phyloP scores from a whole-genome alignment of 2,797 vertebrate genomes.

The Tauraco hartlaubi region DNA sequence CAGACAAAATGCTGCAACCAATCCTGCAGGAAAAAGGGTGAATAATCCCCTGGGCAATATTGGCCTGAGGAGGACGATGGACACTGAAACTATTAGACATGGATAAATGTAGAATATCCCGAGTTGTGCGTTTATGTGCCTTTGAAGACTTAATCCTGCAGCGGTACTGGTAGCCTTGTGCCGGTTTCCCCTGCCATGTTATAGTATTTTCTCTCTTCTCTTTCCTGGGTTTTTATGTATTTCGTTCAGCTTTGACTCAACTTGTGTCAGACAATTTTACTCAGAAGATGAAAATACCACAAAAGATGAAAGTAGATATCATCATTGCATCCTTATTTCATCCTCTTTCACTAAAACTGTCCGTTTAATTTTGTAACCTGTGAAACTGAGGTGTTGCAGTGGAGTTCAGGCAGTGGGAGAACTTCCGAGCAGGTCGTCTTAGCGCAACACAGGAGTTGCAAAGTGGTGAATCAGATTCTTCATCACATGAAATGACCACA shows the following conservation, averaged over 20 bases:
- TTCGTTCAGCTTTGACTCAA: neutral
- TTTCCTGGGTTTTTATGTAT: neutral
- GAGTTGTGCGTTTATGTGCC: neutral
- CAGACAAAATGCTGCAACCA: neutral
- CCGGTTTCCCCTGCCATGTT: neutral
- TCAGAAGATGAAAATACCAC: neutral
- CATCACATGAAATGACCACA: rapidly evolving
- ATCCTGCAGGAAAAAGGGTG: neutral
- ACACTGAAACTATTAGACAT: neutral
- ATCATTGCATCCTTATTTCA: neutral
- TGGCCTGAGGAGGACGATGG: neutral
- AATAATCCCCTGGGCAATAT: neutral
- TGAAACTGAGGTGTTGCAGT: neutral
- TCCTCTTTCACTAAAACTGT: neutral
- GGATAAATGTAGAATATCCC: neutral
- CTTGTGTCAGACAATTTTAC: neutral
- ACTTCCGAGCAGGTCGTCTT: neutral
- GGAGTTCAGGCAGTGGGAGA: neutral
- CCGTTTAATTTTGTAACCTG: neutral
- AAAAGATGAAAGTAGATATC: neutral
- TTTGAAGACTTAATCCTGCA: neutral
- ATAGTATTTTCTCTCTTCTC: neutral
- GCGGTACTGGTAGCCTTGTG: neutral
- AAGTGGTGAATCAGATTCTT: neutral
- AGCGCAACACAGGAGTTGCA: neutral